Base-by-base conservation (phyloP, 2,113 vertebrate species). In the Noturus placidus region DNA sequence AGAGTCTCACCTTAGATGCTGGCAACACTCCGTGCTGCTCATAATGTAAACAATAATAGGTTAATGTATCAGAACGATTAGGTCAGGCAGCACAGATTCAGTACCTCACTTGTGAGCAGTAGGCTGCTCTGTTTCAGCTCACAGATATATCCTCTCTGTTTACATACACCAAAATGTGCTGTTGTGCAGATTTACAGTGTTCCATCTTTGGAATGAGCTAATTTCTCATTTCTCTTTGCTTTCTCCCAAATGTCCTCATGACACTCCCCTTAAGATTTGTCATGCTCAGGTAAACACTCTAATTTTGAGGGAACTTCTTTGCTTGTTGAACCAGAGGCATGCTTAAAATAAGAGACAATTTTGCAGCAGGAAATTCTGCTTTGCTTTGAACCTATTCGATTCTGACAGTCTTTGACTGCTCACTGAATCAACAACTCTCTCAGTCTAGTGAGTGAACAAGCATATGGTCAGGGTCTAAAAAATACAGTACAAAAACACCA, bases 351-450 rank as follows among this genome's bases (percentile, higher is more conserved):
- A 65, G 42, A 82, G 46, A 50, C 54, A 83, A 67, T 57, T 57
- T 77, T 57, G 38, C 54, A 89, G 67, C 20, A 69, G 83, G 88
- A 76, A 63, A 87, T 83, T 59, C 20, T 4, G 33, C 57, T 38
- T 76, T 52, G 76, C 77, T 86, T 88, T 79, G 35, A 70, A 33
- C 83, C 74, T n/a, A 67, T 72, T 72, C 61, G 56, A 84, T 82
- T 88, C 30, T 89, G 88, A 90, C 87, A 89, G 87, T 59, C 83
- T 90, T 83, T 84, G 56, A 79, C 74, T 87, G 35, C 69, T n/a
- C 27, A 87, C 42, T n/a, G 69, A 87, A 65, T 83, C 69, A 85
- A 89, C 84, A 54, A 77, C 56, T 10, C 46, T 57, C 85, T 87
- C 81, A 85, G 35, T 80, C 59, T 63, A 63, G 63, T 9, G 56